Evolutionary conservation across 2,797 vertebrate species (phyloP).

Genomic region (Arremon aurantiirostris): DNA sequence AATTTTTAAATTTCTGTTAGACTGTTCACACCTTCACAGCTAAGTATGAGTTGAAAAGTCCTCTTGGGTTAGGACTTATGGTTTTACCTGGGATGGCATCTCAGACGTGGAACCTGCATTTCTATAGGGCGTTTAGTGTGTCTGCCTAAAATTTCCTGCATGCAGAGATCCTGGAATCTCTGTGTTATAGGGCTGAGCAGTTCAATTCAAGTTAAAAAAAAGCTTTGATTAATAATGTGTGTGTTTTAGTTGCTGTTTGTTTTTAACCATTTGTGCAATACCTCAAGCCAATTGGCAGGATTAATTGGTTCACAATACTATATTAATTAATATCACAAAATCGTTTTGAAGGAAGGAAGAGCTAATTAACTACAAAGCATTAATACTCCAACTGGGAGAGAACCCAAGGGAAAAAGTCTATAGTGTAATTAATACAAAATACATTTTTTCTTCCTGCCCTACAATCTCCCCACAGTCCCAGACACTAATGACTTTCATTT

Average conservation of each 20-base stretch:
- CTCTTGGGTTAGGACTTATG: not conserved
- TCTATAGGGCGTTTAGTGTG: not conserved
- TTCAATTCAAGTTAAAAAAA: not conserved
- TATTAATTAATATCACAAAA: slow-evolving; percentile 29
- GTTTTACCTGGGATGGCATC: not conserved
- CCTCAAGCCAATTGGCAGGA: not conserved
- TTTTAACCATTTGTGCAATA: slow-evolving; percentile 46
- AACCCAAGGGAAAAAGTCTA: slow-evolving; percentile 33
- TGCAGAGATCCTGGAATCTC: not conserved
- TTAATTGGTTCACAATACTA: not conserved
- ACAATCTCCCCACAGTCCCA: not conserved
- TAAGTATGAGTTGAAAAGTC: not conserved
- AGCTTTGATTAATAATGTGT: not conserved
- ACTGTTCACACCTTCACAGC: not conserved
- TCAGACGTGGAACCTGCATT: not conserved
- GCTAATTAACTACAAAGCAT: slow-evolving; percentile 28
- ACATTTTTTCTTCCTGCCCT: slow-evolving; percentile 11
- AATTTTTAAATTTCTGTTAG: not conserved
- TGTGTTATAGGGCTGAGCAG: not conserved
- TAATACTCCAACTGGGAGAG: not conserved
- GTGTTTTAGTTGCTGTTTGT: not conserved
- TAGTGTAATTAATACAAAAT: slow-evolving; percentile 46
- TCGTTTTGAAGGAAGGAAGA: slow-evolving; percentile 3
- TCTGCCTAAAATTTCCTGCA: not conserved
- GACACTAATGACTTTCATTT: slow-evolving; percentile 6